Evolutionary conservation across 2,113 vertebrate species (phyloP), one percentile per base, ranked within the genome.

Genomic region (Mormoops blainvillei): DNA sequence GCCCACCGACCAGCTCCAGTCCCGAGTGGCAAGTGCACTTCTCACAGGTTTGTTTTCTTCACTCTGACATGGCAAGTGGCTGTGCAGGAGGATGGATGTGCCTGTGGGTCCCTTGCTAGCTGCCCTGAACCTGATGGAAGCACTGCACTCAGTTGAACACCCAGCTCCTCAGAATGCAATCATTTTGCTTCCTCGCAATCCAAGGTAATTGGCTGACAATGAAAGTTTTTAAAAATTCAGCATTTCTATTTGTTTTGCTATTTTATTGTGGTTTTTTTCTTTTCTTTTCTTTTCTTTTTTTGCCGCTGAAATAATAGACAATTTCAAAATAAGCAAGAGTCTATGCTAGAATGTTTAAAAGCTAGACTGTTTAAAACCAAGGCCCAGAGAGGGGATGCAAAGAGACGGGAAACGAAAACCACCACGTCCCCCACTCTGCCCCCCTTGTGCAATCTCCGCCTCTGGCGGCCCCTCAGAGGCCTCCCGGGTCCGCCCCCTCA

Each of bases 31-130:
- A 26, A 22, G 43, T 38, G 3, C 1, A 0, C 41, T 43, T 61
- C 50, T 48, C 68, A 10, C 1, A 4, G 10, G 50, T 3, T 4
- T n/a, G 14, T 74, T n/a, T 63, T 16, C 63, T 15, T 36, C 45
- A 22, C 28, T 61, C 50, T 8, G 31, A 4, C 36, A 2, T 7
- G 65, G 12, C 38, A 1, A 31, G 70, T 0, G 16, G 14, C 0
- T 20, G 14, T 33, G 50, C 3, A 20, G 48, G 15, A 13, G 52
- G 0, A 0, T 11, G 65, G 16, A 14, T 38, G 19, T 15, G 10
- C 0, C 0, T 5, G 48, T 3, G 56, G 3, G 18, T 26, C 2
- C 22, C 33, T 33, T 38, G 24, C 89, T 7, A 18, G 54, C n/a
- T 19, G 36, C 38, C 52, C 22, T 16, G 4, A 9, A 3, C n/a